Evolutionary conservation across 2,113 vertebrate genomes (phyloP).

Genomic region (Sapayoa aenigma): DNA sequence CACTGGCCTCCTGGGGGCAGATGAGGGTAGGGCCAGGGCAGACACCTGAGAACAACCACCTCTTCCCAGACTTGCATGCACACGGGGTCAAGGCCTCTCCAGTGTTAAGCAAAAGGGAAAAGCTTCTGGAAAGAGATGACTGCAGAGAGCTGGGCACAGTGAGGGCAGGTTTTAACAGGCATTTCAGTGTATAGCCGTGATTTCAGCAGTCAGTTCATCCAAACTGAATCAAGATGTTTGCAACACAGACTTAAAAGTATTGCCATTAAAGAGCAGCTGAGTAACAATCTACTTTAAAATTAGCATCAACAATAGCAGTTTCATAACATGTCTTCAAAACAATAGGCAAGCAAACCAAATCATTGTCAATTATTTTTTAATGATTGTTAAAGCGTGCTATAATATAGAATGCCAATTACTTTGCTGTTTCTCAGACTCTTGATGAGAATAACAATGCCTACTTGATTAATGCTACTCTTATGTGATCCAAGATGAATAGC

Average conservation of each 20-base stretch:
- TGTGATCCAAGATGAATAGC: not conserved
- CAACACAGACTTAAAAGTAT: not conserved
- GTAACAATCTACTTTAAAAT: not conserved
- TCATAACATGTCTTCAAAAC: not conserved
- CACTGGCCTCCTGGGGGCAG: not conserved
- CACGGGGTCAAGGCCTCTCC: rapidly evolving
- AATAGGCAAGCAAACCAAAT: not conserved
- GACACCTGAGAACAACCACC: not conserved
- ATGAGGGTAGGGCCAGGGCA: not conserved
- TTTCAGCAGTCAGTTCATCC: not conserved
- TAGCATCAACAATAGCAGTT: not conserved
- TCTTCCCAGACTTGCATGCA: not conserved
- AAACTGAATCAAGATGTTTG: not conserved
- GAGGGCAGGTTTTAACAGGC: not conserved
- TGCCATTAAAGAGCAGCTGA: not conserved
- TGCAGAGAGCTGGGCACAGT: not conserved
- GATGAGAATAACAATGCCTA: not conserved
- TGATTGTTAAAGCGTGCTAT: not conserved
- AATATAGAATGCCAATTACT: not conserved
- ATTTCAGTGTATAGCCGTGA: not conserved
- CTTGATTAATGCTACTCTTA: not conserved
- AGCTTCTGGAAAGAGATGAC: not conserved
- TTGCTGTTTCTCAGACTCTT: not conserved
- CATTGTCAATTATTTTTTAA: not conserved
- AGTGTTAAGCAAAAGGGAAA: not conserved